Base-by-base conservation (phyloP, 2,113 vertebrate species). In the Chrysochloris asiatica region DNA sequence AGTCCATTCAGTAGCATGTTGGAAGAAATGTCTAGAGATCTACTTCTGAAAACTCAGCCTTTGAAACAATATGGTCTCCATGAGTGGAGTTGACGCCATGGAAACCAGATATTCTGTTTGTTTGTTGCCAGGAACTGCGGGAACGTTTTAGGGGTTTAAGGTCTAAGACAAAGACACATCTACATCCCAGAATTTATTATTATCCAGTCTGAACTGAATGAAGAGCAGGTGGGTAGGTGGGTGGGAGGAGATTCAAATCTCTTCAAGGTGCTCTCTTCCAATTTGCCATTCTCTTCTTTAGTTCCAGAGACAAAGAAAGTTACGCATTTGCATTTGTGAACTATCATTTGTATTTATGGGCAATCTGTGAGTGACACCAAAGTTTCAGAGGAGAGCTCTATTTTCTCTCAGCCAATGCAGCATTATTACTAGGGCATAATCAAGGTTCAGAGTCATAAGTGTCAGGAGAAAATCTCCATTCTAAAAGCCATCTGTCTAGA, bases 401-500 rank as follows among this genome's bases (percentile, higher is more conserved):
- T n/a, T 84, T 83, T 50, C 1, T 81, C 54, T 92, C 43, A 28
- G 63, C 77, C 16, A 36, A 45, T 76, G n/a, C 2, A 19, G 16
- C 26, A 78, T 81, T 48, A 43, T 63, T 33, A 52, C 47, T 28
- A 21, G 67, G 77, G 30, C 65, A 54, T 22, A 67, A 52, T 48
- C 30, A 79, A 83, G 69, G 22, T 73, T 78, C 63, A 7, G 82
- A 87, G 72, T 77, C 50, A 61, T 0, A 4, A 19, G 26, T 4
- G 54, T 75, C 81, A 67, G 72, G 36, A 86, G 72, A 73, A 88
- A 86, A 88, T 75, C 52, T 43, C 80, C 5, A 52, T 81, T 52
- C 48, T 43, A 73, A 77, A 45, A 63, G n/a, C 88, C 80, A 47
- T 95, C 94, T 95, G 88, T 86, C 76, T 52, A 4, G 2, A n/a